Evolutionary conservation across 1,140 invertebrate species (phyloP).

Genomic region (Stenopsyche tienmushanensis): DNA sequence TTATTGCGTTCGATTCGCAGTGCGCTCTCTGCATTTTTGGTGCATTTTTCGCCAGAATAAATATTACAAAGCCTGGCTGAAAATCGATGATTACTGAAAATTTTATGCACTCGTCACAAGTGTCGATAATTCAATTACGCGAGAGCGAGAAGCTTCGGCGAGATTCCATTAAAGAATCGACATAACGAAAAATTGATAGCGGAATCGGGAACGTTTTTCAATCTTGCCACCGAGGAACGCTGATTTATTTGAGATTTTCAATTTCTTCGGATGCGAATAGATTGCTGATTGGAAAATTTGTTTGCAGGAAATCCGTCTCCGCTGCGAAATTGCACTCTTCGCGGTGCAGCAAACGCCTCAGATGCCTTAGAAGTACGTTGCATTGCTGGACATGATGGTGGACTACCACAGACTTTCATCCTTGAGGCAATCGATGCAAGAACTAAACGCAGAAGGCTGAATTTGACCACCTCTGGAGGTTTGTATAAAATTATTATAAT

Average conservation of each 20-base stretch:
- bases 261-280: no score
- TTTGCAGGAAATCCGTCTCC: conserved; percentile 73
- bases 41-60: conserved; percentile 17
- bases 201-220: no score
- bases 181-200: background rate
- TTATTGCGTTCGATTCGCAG: conserved; percentile 14
- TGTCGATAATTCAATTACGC: conserved; percentile 16
- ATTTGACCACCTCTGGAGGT: conserved; percentile 59
- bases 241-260: no score
- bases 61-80: background rate
- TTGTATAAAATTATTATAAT: conserved; percentile 16
- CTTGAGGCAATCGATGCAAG: conserved; percentile 76
- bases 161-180: background rate
- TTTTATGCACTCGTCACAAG: background rate
- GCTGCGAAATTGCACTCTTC: conserved; percentile 79
- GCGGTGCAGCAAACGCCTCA: conserved; percentile 66
- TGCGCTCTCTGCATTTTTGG: background rate
- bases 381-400: conserved; percentile 79
- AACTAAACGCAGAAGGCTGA: conserved; percentile 69
- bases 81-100: background rate
- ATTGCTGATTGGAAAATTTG: background rate
- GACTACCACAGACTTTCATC: conserved; percentile 77
- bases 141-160: background rate
- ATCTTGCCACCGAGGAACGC: no score
- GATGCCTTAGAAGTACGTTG: conserved; percentile 75